phyloP scores from a whole-genome alignment of 2,888 invertebrate species.

The Ophion obscuratus region DNA sequence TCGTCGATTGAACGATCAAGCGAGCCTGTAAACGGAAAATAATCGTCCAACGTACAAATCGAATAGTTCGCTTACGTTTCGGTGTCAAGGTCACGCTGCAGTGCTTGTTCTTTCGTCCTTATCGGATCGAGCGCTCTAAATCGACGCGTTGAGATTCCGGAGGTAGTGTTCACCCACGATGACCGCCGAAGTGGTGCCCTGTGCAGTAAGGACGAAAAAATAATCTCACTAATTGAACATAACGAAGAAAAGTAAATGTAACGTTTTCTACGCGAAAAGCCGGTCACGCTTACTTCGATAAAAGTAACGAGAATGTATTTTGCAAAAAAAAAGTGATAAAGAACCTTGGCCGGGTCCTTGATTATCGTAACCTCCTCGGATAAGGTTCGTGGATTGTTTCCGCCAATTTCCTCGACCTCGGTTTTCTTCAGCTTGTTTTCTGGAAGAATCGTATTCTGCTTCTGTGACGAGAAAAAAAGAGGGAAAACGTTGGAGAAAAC shows the following conservation, averaged over 20 bases:
- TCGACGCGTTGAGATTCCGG: constrained; percentile 52
- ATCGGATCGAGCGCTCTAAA: constrained; percentile 11
- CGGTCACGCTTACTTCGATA: background rate
- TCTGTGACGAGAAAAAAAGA: constrained; percentile 40
- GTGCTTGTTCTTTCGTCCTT: background rate
- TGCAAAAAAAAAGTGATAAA: background rate
- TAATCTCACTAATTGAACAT: background rate
- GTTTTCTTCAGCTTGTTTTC: constrained; percentile 35
- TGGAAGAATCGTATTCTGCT: constrained; percentile 10
- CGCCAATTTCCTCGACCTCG: constrained; percentile 21
- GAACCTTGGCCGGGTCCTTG: constrained; percentile 56
- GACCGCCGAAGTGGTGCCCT: constrained; percentile 49
- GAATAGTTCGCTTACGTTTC: too few relatives aligned
- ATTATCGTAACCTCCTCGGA: constrained; percentile 58
- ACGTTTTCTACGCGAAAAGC: background rate
- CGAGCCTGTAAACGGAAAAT: background rate
- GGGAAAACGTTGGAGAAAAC: background rate
- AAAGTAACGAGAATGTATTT: background rate
- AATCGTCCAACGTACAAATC: too few relatives aligned
- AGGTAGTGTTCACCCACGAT: constrained; percentile 54
- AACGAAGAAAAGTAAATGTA: background rate
- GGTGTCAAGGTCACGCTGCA: too few relatives aligned
- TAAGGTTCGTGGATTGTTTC: constrained; percentile 9
- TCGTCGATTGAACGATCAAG: background rate
- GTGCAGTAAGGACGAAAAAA: background rate